These are phyloP conservation scores for Empidonax traillii DNA, from an alignment of 2,113 vertebrate genomes.

Conservation along the genomic window DNA sequence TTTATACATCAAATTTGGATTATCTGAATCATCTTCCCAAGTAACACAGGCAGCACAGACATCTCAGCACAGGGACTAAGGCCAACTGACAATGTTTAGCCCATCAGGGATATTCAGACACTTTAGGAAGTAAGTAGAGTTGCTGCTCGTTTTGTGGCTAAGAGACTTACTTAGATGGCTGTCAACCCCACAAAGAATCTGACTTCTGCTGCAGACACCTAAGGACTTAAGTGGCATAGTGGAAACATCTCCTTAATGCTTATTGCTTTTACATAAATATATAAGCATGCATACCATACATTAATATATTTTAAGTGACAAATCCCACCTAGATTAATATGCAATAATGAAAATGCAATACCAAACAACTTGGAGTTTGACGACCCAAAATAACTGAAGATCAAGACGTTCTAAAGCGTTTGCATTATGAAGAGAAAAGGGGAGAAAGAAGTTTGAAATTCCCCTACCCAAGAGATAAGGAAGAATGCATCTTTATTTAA, in stretches of 20 bases:
- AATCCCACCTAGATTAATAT: background rate
- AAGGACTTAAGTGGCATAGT: background rate
- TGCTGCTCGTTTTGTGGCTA: background rate
- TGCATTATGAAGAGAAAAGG: background rate
- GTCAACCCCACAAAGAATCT: background rate
- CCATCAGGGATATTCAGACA: background rate
- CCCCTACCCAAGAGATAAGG: background rate
- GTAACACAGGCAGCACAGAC: background rate
- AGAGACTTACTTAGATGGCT: background rate
- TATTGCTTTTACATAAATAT: background rate
- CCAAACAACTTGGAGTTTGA: background rate
- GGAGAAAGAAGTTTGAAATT: background rate
- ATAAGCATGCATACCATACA: background rate
- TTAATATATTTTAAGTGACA: background rate
- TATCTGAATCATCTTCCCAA: background rate
- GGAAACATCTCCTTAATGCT: background rate
- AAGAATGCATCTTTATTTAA: background rate
- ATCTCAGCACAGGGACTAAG: background rate
- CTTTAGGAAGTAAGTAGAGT: background rate
- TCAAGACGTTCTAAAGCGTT: background rate
- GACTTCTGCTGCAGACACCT: background rate
- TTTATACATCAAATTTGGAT: background rate
- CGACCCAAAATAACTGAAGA: background rate
- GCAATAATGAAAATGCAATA: background rate
- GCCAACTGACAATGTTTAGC: background rate